Evolutionary conservation across 2,113 vertebrate genomes (phyloP), one percentile per base, ranked within the genome.

Genomic region (Micromys minutus): DNA sequence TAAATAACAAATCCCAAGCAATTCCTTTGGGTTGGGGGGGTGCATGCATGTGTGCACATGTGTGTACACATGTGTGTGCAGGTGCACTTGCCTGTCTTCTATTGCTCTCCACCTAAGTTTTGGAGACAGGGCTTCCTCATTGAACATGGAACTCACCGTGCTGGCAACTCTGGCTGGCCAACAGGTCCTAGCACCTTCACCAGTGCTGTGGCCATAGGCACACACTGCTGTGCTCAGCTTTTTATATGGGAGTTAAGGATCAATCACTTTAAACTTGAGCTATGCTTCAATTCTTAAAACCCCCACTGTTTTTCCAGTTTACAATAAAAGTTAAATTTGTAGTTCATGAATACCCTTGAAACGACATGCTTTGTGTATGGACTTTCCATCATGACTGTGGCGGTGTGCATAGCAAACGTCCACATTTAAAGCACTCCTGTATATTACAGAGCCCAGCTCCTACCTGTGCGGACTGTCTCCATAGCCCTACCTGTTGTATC

Each of bases 301-400:
- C 2, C 15, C 2, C 45, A 22, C 6, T 42, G 45, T 22, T 77
- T 63, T 50, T 34, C 13, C 34, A n/a, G 22, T 42, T 55, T n/a
- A 74, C n/a, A 52, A 16, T 7, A 12, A 42, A 71, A 17, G 26
- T 75, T 67, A 67, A 42, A 71, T 12, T 71, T 65, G 16, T 2
- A 67, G 34, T 26, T 52, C 72, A 55, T 0, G 45, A 52, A 71
- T 55, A 31, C 6, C 31, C 57, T 9, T 72, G 42, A 45, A 76
- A 72, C 6, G 5, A 19, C 0, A 4, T 17, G 50, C 2, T 55
- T 55, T 4, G 1, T 39, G 11, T 5, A 50, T 36, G 4, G 22
- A 21, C n/a, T 90, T 87, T n/a, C 59, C 9, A 74, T 71, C 50
- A n/a, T 88, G 55, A 8, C 50, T 55, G 69, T 17, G 31, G 86